Evolutionary conservation across 2,888 invertebrate species (phyloP), one percentile per base, ranked within the genome.

Genomic region (Eustalomyia histrio): DNA sequence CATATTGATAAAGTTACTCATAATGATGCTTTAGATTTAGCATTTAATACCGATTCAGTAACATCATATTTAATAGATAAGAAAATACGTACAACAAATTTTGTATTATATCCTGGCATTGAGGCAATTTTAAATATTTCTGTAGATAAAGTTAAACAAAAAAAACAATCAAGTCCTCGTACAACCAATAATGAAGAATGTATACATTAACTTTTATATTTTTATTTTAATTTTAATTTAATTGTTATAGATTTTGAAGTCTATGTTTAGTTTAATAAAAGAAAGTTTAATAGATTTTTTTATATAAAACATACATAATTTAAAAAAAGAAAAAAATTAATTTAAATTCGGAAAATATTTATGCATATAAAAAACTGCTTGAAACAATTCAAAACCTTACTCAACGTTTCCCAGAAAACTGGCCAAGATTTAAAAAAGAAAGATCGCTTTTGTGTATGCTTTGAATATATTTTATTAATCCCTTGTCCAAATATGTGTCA

Each of bases 11-110:
- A 87, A 84, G 89, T 93, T 79, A 91, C 89, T 17, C 90, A 91
- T 83, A 92, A 92, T 35, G 90, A 92, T 68, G 94, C 93, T 0
- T 85, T 92, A 61, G 90, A 92, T 73, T 87, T 93, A 69, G 93
- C 93, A 4, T 88, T 92, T 72, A 88, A 91, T 60, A 91, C 92
- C 57, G 85, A 88, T 12, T 89, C 88, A 0, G 90, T 90, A 5
- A 89, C 87, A 0, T 87, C 88, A 0, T 90, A 87, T 81, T 83
- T 91, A 7, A 88, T 85, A 2, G 88, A 90, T 76, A 90, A 89
- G 74, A 90, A 89, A 79, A 90, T 91, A 73, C 85, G 87, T 21
- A 87, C 86, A 1, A 89, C 89, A 0, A 88, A 87, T 75, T 91
- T 90, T 83, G 85, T 87, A 5, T 83, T 91, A 5, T 89, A 91